Base-by-base conservation (phyloP, 1,140 invertebrate species). In the Hylaeus anthracinus region DNA sequence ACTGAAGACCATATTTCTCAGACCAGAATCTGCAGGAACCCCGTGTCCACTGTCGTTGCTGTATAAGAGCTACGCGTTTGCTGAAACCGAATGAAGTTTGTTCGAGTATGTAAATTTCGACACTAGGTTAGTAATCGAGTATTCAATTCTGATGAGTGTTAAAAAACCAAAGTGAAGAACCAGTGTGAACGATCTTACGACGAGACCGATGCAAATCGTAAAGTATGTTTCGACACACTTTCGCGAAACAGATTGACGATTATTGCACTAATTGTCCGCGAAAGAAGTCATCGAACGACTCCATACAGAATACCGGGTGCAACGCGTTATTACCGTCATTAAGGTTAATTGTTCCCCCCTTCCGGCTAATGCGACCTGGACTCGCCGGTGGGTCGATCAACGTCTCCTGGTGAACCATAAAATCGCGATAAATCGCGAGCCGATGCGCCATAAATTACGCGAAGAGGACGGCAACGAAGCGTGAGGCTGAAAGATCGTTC, bases 291-390 rank as follows among this genome's bases (percentile, higher is more conserved):
- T 3, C 15, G 14, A 12, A 26, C 1, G 56, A 53, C 26, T 15
- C 39, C 15, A 3, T 12, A 37, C 45, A 4, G 14, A 8, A 61
- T 9, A 45, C 26, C 41, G 65, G 37, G 64, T 65, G 81, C 82
- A 77, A 84, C 74, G 83, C 43, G 70, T 87, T 82, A 86, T 87
- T 81, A 80, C 82, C 76, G 76, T 70, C 85, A 88, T 87, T 89
- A 88, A 83, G 70, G 76, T 84, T 88, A 88, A 89, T 89, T 91
- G 86, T 91, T 88, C 84, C 78, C 65, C 51, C 78, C 65, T 45
- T 69, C 51, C 37, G 74, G 39, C 53, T 67, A 85, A 81, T 81
- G 64, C 73, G 51, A 45, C n/a, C 26, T 48, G 64, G 39, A 48
- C 79, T 76, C 71, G n/a, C 39, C 41, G 73, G 51, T 37, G 69